Base-by-base conservation (phyloP, 2,797 vertebrate species). In the Falco rusticolus region DNA sequence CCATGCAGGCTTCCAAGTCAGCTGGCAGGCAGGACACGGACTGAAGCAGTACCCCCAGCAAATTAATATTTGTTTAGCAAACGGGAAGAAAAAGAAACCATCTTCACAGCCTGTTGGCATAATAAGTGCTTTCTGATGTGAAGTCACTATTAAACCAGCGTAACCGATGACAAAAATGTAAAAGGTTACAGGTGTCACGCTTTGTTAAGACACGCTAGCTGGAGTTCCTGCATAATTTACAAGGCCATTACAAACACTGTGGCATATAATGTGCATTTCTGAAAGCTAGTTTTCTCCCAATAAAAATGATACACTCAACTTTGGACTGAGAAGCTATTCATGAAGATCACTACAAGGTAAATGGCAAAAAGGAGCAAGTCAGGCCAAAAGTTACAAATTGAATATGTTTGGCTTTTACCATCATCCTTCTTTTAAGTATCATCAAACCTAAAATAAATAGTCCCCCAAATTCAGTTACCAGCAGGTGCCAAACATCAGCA, bases 261-360 rank as follows among this genome's bases (percentile, higher is more conserved):
- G 39, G 60, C 0, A 0, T 71, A 45, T 31, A 59, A 71, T 0
- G 0, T 19, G 50, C 59, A 61, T 48, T 83, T 56, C 33, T 54
- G 57, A 77, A 59, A 89, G 64, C 48, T 39, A 33, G 21, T 71
- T 85, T 78, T 59, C 31, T 66, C 45, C 39, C 64, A 71, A 5
- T 59, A 95, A 87, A 92, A 83, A 71, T 31, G 10, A 71, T 51
- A 77, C 11, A 57, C 50, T 90, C 48, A 45, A 68, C 53, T 59
- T 64, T 16, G 26, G 45, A 59, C 11, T 53, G 48, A 93, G 75
- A 87, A 71, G 34, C 45, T 78, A 60, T 53, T 92, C 2, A 89
- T 53, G 78, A 87, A 82, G 92, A 78, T 1, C 3, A 87, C 69
- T 33, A 71, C 53, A 75, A 84, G 33, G 45, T 72, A 81, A 76